These are phyloP conservation scores for Ondatra zibethicus DNA, from an alignment of 2,113 vertebrate genomes.

Conservation along the genomic window DNA sequence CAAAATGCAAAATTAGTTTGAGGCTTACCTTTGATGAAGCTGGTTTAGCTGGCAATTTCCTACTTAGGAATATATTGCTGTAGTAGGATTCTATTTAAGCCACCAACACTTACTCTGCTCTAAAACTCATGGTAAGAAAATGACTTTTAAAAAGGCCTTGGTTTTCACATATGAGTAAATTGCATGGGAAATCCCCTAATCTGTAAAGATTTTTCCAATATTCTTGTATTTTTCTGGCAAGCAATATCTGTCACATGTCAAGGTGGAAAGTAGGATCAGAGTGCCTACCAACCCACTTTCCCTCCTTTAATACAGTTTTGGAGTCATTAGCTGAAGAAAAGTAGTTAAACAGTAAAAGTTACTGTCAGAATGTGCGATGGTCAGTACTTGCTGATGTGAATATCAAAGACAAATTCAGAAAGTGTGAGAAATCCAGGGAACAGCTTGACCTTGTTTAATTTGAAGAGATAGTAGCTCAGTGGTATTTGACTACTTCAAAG, in stretches of 20 bases:
- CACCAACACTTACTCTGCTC: neutral
- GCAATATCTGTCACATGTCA: neutral
- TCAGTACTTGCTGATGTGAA: neutral
- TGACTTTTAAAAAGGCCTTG: neutral
- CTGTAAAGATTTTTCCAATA: neutral
- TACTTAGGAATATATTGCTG: neutral
- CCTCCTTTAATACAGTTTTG: neutral
- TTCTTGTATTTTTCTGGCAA: neutral
- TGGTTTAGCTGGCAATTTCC: neutral
- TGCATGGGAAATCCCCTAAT: neutral
- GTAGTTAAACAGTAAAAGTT: neutral
- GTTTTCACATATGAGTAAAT: neutral
- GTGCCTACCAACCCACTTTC: neutral
- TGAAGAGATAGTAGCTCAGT: neutral
- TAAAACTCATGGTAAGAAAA: neutral
- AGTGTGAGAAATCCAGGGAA: neutral
- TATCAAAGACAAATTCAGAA: conserved; percentile 24
- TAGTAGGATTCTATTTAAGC: neutral
- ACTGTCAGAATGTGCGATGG: neutral
- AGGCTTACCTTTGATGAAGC: neutral
- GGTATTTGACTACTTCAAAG: neutral
- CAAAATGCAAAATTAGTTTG: neutral
- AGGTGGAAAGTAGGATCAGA: neutral
- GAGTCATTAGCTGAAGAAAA: neutral
- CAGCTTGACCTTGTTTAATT: neutral